These are phyloP conservation scores for Mythimna loreyi DNA, from an alignment of 2,888 invertebrate species.

Conservation along the genomic window DNA sequence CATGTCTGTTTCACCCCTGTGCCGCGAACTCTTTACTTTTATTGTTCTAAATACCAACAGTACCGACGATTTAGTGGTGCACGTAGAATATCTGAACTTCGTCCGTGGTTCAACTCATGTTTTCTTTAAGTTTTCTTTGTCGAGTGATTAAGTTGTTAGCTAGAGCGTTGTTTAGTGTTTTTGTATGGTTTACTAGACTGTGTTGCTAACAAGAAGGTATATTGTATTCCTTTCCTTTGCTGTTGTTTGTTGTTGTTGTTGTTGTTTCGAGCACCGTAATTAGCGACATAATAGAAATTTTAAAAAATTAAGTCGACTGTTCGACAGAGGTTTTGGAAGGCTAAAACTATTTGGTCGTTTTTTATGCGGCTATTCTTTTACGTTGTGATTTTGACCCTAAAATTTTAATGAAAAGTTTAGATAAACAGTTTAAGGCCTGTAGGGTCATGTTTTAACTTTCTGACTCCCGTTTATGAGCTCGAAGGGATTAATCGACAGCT, in stretches of 20 bases:
- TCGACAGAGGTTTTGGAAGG: no score
- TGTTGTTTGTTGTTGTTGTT: no score
- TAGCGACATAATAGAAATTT: no score
- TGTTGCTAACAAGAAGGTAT: background rate
- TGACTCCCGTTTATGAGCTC: slow-evolving; percentile 33
- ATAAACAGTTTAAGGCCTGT: background rate
- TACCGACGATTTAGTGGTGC: slow-evolving; percentile 62
- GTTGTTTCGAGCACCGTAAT: no score
- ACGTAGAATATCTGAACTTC: slow-evolving; percentile 62
- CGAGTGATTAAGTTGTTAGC: slow-evolving; percentile 44
- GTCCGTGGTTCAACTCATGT: slow-evolving; percentile 44
- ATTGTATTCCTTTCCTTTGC: no score
- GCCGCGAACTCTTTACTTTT: slow-evolving; percentile 44
- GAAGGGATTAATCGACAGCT: slow-evolving; percentile 51
- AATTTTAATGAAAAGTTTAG: background rate
- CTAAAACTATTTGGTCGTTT: no score
- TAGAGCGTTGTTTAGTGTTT: slow-evolving; percentile 30
- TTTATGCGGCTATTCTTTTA: no score
- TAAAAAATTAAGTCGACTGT: no score
- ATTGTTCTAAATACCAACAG: slow-evolving; percentile 64
- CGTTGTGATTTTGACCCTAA: no score
- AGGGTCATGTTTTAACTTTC: slow-evolving; percentile 26
- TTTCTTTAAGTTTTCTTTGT: slow-evolving; percentile 50
- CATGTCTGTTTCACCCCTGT: background rate
- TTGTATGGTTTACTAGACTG: background rate